Evolutionary conservation across 2,797 vertebrate genomes (phyloP), one percentile per base, ranked within the genome.

Genomic region (Pagetopsis macropterus): DNA sequence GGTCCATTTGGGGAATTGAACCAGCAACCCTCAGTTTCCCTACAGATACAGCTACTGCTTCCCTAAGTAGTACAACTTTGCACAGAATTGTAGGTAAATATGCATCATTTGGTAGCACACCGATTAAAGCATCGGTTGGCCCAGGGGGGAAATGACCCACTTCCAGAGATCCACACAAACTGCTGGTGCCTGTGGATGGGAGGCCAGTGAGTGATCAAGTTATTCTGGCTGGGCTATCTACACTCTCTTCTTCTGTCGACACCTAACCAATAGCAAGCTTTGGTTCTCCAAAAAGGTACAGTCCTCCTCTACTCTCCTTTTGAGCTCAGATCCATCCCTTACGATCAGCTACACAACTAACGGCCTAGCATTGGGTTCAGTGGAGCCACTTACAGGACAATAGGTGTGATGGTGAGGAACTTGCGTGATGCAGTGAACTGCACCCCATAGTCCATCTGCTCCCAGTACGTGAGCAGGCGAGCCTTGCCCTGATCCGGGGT

Each of bases 391-490:
- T 92, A 99, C 98, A 99, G 93, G 56, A 99, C 94, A 0, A 99
- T 98, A 33, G 97, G 98, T 2, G 95, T 99, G 94, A 99, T 99
- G 93, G 96, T 99, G 90, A 99, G 94, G 91, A 99, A 99, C 93
- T 99, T 99, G 88, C 97, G 96, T 0, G 98, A 99, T 0, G 98
- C 96, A 0, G 98, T 99, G 73, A 98, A 98, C 95, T 99, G 98
- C 5, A 99, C 96, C 0, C 98, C 98, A 0, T 99, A 98, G 90
- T 99, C 98, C 97, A 99, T 99, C 94, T 99, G 97, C 92, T 99
- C 98, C 98, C 98, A 99, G 94, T 99, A 96, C 0, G 98, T 99
- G 0, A 99, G 96, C 84, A 98, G 92, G 81, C 98, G 95, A 0
- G 97, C 97, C 84, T 98, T 99, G 75, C 98, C 97, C 91, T 99